A percentile compares a stretch with the other conserved stretches of the same genome.
Evolutionary conservation across 1,140 invertebrate species (phyloP).

Genomic region (Eciton burchellii): DNA sequence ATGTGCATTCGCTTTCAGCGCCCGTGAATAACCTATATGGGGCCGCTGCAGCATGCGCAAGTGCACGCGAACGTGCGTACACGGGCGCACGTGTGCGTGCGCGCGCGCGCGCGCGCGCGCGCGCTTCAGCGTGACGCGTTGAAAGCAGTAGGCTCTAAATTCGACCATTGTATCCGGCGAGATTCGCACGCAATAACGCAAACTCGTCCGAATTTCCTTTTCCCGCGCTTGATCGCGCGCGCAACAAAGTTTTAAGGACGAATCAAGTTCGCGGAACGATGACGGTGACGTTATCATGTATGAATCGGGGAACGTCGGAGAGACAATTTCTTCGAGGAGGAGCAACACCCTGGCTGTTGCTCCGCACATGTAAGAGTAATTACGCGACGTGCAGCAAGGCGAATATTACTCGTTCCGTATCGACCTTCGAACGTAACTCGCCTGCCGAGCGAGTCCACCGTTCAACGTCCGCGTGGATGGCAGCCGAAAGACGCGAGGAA

Average conservation of each 20-base stretch:
- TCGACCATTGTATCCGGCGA: neutral
- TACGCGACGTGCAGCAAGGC: neutral
- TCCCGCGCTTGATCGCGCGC: no score
- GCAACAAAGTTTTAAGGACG: no score
- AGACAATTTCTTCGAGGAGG: neutral
- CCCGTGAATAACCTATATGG: constrained; percentile 63
- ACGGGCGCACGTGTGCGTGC: neutral
- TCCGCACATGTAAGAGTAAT: neutral
- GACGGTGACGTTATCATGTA: no score
- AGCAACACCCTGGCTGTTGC: neutral
- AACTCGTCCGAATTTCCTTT: no score
- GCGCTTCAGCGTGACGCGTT: neutral
- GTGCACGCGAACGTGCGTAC: neutral
- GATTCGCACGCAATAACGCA: no score
- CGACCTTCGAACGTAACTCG: neutral
- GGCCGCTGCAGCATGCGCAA: neutral
- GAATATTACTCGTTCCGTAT: neutral
- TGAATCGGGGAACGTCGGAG: no score
- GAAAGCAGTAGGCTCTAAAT: neutral
- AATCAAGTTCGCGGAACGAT: no score
- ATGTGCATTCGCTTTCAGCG: constrained; percentile 70
- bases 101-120: no score
- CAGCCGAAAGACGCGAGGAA: constrained; percentile 57
- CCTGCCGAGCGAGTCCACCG: no score
- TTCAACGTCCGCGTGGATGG: constrained; percentile 7